Conservation (phyloP, 2,888 invertebrate species). For the Abscondita cerata region DNA sequence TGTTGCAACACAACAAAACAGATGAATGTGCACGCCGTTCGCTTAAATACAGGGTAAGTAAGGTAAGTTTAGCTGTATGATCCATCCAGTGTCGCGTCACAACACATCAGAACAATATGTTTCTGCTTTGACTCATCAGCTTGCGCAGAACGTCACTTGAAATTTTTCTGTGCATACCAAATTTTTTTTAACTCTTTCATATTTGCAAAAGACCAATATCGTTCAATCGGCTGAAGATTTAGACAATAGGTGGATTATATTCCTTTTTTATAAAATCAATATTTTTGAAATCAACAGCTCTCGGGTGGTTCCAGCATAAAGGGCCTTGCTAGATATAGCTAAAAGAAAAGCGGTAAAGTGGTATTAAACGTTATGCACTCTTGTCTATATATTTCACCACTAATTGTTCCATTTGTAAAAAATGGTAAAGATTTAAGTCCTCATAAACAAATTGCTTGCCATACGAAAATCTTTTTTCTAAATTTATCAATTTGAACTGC, state of each 20-base stretch:
- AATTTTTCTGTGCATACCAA: no score
- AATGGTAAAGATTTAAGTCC: conserved; percentile 4
- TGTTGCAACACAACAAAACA: no score
- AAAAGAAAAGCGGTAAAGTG: conserved; percentile 5
- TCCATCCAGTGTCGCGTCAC: no score
- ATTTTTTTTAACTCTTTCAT: no score
- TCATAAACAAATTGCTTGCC: conserved; percentile 8
- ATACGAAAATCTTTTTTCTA: conserved; percentile 5
- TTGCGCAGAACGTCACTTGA: no score
- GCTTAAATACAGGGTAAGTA: no score
- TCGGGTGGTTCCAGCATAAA: conserved; percentile 1
- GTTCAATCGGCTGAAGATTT: background rate
- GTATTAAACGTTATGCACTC: conserved; percentile 1
- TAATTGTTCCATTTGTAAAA: conserved; percentile 10
- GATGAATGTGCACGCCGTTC: no score
- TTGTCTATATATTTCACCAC: conserved; percentile 1
- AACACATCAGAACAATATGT: no score
- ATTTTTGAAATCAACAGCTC: conserved; percentile 1
- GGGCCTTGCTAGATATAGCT: conserved; percentile 5
- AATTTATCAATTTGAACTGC: background rate
- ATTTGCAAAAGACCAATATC: no score
- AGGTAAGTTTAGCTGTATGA: no score
- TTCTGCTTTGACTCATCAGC: no score
- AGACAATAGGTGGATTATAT: background rate
- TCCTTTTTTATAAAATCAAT: background rate